Evolutionary conservation across 2,113 vertebrate genomes (phyloP).

Genomic region (Aspidoscelis tigris): DNA sequence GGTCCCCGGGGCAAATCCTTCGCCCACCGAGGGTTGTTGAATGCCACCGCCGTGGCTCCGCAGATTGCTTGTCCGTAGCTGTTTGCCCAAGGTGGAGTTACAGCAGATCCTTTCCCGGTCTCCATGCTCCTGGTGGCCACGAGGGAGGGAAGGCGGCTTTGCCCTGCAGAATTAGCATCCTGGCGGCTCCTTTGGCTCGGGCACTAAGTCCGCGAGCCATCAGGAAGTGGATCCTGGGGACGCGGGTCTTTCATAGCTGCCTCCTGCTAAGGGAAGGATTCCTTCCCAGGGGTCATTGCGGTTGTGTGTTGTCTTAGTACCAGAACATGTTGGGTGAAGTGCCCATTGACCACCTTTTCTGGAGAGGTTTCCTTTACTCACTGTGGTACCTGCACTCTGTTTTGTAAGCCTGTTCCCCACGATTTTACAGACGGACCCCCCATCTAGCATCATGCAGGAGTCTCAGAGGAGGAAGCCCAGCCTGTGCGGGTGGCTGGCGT

Average conservation of each 20-base stretch:
- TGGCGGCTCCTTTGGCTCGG: background rate
- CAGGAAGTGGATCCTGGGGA: background rate
- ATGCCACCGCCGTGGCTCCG: background rate
- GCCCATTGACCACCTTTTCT: conserved; percentile 11
- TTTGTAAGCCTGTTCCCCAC: background rate
- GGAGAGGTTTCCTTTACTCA: conserved; percentile 14
- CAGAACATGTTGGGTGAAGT: background rate
- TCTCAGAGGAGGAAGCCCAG: conserved; percentile 35
- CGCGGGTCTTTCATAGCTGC: background rate
- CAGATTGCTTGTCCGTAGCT: background rate
- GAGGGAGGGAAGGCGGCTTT: background rate
- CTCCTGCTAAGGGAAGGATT: conserved; percentile 1
- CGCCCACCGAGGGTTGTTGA: background rate
- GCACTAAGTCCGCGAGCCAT: background rate
- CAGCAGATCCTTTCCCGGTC: conserved; percentile 14
- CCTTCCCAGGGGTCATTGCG: background rate
- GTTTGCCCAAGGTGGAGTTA: background rate
- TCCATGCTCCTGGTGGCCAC: background rate
- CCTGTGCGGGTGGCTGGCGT: conserved; percentile 19
- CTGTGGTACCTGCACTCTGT: background rate
- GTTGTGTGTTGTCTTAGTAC: rapidly evolving
- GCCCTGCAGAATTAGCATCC: background rate
- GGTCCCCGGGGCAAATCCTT: conserved; percentile 2
- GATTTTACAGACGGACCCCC: conserved; percentile 37
- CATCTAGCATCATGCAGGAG: background rate